Base-by-base conservation (phyloP, 2,888 invertebrate species). In the Ischnus inquisitorius region DNA sequence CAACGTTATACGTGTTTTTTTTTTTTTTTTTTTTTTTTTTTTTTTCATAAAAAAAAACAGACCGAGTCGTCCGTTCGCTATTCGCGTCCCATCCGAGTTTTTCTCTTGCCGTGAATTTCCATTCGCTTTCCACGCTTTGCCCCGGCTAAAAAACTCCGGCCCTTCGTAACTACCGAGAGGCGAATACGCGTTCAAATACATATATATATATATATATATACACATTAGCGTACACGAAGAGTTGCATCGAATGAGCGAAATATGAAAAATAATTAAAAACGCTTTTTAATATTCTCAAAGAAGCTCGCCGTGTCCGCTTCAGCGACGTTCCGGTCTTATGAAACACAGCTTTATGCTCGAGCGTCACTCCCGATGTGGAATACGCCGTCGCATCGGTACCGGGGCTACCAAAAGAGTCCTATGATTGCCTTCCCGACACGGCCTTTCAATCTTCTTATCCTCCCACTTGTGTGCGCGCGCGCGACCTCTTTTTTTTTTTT, bases 241-340 rank as follows among this genome's bases (percentile, higher is more conserved):
- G 68, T 46, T 46, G 68, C 60, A 54, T 71, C 79, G 84, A 88
- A 89, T 84, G 86, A 84, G 86, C 85, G 87, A 88, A 88, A 85
- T 72, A 86, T 86, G 85, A 84, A 88, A 87, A 69, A 87, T 87
- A 88, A 86, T 88, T 88, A 82, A 87, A 87, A 88, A 86, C 77
- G 54, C 83, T 86, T 87, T 88, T 89, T 88, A 88, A 88, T 85
- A 86, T 85, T 85, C 84, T 85, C 85, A 83, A 82, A 82, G 85
- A 85, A 48, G 62, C 62, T 62, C n/a, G 48, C 25, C 69, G 28
- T 19, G 19, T 39, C 39, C 39, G 62, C 48, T 34, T 43, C 25
- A 10, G 12, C 41, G 16, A 60, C 46, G 22, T 64, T 39, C 57
- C 34, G 46, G 54, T 64, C 48, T 39, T 69, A 25, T 3, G 28